Conservation (phyloP, 2,888 invertebrate genomes). For the Tetrapedia diversipes region DNA sequence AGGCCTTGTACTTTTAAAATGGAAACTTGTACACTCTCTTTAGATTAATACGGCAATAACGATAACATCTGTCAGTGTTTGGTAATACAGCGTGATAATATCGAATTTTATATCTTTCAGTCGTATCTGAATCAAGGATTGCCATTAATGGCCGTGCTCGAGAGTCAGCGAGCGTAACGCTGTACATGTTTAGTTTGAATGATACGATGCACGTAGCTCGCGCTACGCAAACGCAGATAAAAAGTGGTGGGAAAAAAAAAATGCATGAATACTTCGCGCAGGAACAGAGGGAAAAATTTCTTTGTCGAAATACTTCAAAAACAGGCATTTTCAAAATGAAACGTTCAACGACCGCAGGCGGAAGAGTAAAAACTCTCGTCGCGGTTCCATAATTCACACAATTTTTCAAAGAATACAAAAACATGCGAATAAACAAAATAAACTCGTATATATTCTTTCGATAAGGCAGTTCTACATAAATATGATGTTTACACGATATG, state of each 20-base stretch:
- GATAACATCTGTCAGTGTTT: conserved; percentile 17
- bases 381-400: no score
- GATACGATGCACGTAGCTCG: no score
- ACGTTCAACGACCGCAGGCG: not conserved
- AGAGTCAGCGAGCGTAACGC: conserved; percentile 9
- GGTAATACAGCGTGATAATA: conserved; percentile 12
- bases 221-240: not conserved
- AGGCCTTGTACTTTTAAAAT: not conserved
- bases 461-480: no score
- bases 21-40: conserved; percentile 2
- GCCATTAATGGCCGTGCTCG: conserved; percentile 5
- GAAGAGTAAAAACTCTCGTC: no score
- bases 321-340: not conserved
- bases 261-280: not conserved
- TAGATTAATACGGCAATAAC: not conserved
- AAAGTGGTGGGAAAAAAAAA: not conserved
- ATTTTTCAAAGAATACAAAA: no score
- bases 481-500: no score
- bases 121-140: conserved; percentile 12
- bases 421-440: not conserved
- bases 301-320: not conserved
- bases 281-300: not conserved
- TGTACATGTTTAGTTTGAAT: not conserved
- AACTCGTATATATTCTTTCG: no score
- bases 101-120: conserved; percentile 11